A percentile compares a stretch with the other conserved stretches of the same genome.
phyloP scores from a whole-genome alignment of 2,113 vertebrate species.

The Lasiurus cinereus region DNA sequence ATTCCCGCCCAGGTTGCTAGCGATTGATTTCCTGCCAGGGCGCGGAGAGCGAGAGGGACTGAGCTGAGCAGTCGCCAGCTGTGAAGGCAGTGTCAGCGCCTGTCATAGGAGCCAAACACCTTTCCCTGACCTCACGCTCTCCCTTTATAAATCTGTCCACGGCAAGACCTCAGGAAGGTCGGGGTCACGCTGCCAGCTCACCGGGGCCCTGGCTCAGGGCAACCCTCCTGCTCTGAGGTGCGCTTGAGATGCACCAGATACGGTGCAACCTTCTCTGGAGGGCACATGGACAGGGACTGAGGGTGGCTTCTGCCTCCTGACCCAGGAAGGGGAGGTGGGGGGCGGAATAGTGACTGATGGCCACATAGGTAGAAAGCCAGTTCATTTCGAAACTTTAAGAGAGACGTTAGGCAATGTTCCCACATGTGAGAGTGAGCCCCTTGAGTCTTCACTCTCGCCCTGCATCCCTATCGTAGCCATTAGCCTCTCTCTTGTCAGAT shows the following conservation, averaged over 20 bases:
- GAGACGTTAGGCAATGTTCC: background rate
- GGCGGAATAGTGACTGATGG: background rate
- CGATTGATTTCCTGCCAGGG: background rate
- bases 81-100: background rate
- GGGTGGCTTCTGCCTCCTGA: background rate
- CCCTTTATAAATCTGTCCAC: background rate
- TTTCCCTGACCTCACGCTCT: background rate
- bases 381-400: background rate
- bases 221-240: background rate
- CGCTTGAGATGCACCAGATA: background rate
- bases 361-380: background rate
- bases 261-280: background rate
- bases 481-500: background rate
- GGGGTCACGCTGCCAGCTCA: background rate
- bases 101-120: background rate
- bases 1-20: background rate
- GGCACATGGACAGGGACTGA: background rate
- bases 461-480: background rate
- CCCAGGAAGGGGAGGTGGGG: rapidly evolving
- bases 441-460: background rate
- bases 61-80: background rate
- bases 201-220: background rate
- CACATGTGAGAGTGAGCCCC: background rate
- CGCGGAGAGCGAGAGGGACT: background rate
- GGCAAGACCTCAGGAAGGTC: background rate